Base-by-base conservation (phyloP, 2,888 invertebrate genomes). In the Isotomurus palustris region DNA sequence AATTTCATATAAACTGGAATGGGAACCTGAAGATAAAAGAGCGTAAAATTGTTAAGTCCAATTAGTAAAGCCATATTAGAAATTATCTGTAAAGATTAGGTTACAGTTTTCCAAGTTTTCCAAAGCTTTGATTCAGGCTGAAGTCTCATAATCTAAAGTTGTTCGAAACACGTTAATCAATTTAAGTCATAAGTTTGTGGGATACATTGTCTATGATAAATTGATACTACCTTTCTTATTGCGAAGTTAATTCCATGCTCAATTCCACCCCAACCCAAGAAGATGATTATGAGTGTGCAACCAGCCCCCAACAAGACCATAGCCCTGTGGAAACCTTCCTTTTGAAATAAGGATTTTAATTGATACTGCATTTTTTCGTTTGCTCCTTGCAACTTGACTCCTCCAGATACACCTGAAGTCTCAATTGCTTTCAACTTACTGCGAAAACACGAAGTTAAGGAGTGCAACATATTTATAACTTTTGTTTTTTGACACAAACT, bases 1-100 rank as follows among this genome's bases (percentile, higher is more conserved):
- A 68, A 58, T 25, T 59, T 62, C 49, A 65, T 57, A 44, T 64
- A 62, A 6, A 66, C 59, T 14, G 64, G 65, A 25, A 66, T 35
- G 12, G 66, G 64, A 22, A 62, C 53, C 1, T n/a, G n/a, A n/a
- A n/a, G n/a, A n/a, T n/a, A n/a, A n/a, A n/a, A n/a, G n/a, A n/a
- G n/a, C n/a, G 21, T 28, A 8, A 32, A 38, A 38, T 10, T 10
- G 19, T 17, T 17, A 38, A 38, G 19, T 38, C n/a, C 8, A 12
- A 12, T 12, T 8, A 12, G 8, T 12, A 12, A 32, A 32, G 12
- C 8, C 12, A 32, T 32, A 12, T 12, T 12, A 32, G 35, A 32
- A 12, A 32, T 8, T 12, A 12, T 12, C 12, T 32, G 35, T 12
- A 32, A 32, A 32, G 12, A 12, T 8, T 32, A 12, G 12, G 12